A percentile compares a stretch with the other conserved stretches of the same genome.
Conservation (phyloP, 2,113 vertebrate species). For the Peromyscus maniculatus region DNA sequence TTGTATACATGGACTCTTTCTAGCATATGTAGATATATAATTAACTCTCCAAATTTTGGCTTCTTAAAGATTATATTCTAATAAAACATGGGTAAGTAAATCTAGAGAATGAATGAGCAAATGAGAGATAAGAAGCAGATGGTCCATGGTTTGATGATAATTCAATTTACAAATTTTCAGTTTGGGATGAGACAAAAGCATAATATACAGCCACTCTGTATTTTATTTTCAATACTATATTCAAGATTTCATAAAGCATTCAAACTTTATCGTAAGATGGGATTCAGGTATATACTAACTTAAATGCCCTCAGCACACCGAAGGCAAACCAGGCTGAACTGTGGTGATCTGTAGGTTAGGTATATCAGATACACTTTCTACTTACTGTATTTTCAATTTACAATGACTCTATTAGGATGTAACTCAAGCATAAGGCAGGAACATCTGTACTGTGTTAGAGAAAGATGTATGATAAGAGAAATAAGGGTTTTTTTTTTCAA, state of each 20-base stretch:
- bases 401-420: not conserved
- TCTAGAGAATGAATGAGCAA: not conserved
- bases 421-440: not conserved
- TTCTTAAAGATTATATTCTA: not conserved
- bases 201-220: not conserved
- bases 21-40: not conserved
- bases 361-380: not conserved
- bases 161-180: not conserved
- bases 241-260: not conserved
- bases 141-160: not conserved
- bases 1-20: not conserved
- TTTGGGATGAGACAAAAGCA: not conserved
- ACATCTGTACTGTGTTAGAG: not conserved
- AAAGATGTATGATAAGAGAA: not conserved
- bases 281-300: not conserved
- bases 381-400: not conserved
- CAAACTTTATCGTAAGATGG: not conserved
- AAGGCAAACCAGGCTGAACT: not conserved
- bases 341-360: not conserved
- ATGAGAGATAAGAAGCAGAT: not conserved
- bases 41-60: not conserved
- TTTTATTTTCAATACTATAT: not conserved
- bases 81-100: slow-evolving; percentile 18
- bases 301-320: not conserved
- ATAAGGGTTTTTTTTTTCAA: not conserved